Evolutionary conservation across 2,113 vertebrate species (phyloP).

Genomic region (Sceloporus undulatus): DNA sequence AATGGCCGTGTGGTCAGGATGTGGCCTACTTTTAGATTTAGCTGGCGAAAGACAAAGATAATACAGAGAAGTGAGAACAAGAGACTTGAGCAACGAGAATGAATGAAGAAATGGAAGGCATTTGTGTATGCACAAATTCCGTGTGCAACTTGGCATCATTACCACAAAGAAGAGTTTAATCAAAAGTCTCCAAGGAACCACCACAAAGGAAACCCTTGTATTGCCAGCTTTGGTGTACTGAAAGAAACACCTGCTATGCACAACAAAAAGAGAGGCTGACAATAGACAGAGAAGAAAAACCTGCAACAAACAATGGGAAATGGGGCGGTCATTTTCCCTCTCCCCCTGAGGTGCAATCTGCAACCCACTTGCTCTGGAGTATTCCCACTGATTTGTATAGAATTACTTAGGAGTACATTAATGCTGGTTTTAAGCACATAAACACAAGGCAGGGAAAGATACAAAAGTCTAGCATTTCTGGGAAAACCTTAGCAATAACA

Average conservation of each 20-base stretch:
- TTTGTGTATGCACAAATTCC: constrained; percentile 56
- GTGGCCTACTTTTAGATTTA: not conserved
- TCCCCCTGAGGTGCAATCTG: constrained; percentile 48
- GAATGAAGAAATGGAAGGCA: constrained; percentile 49
- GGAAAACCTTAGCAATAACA: constrained; percentile 42
- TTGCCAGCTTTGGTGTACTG: constrained; percentile 59
- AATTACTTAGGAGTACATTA: not conserved
- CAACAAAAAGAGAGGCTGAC: constrained; percentile 66
- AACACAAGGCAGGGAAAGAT: constrained; percentile 46
- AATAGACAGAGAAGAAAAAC: constrained; percentile 68
- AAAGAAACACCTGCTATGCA: constrained; percentile 73
- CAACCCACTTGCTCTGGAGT: constrained; percentile 22
- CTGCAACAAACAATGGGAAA: constrained; percentile 52
- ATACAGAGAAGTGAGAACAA: constrained; percentile 24
- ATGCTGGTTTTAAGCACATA: constrained; percentile 38
- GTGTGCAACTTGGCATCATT: constrained; percentile 60
- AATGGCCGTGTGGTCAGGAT: not conserved
- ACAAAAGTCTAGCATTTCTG: constrained; percentile 40
- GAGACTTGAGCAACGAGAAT: constrained; percentile 20
- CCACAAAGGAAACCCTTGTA: constrained; percentile 66
- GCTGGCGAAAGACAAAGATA: constrained; percentile 36
- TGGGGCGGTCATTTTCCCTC: constrained; percentile 45
- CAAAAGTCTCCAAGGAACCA: constrained; percentile 67
- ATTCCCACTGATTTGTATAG: not conserved
- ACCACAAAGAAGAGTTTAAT: constrained; percentile 73